Percentiles rank a stretch among this genome's conserved stretches.
Evolutionary conservation across 1,140 invertebrate genomes (phyloP).

Genomic region (Drosophila pectinifera): DNA sequence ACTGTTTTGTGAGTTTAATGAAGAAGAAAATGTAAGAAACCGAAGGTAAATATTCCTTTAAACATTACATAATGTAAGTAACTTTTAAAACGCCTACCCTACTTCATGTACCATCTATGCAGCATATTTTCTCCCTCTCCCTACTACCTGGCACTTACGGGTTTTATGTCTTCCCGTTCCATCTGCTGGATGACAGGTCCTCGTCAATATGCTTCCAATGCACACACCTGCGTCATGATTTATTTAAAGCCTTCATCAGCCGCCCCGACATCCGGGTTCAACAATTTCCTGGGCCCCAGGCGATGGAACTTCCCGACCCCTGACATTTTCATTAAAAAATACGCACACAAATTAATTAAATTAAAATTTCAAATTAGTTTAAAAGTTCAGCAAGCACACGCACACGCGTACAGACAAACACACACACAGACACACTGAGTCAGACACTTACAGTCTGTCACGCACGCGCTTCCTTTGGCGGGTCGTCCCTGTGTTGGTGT

Average conservation of each 20-base stretch:
- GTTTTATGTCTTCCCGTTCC: background rate
- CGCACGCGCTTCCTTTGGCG: conserved; percentile 55
- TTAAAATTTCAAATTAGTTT: conserved; percentile 79
- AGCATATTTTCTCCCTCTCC: background rate
- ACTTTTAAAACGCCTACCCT: too few species aligned
- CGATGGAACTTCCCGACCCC: conserved; percentile 7
- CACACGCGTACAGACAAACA: conserved; percentile 13
- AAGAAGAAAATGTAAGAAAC: background rate
- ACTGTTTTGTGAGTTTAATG: too few species aligned
- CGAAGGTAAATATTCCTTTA: too few species aligned
- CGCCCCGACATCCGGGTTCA: conserved; percentile 1
- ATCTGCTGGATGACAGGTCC: conserved; percentile 19
- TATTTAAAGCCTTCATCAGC: conserved; percentile 32
- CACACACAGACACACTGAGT: background rate
- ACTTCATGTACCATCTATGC: too few species aligned
- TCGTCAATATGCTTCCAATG: conserved; percentile 19
- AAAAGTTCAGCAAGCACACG: conserved; percentile 58
- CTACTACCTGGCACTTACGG: background rate
- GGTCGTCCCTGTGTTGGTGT: conserved; percentile 20
- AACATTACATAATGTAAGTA: too few species aligned
- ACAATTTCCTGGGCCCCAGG: conserved; percentile 4
- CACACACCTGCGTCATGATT: conserved; percentile 37
- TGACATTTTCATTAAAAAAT: conserved; percentile 53
- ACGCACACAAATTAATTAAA: conserved; percentile 74
- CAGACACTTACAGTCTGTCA: conserved; percentile 46